These are phyloP conservation scores for Melinaea menophilus DNA, from an alignment of 2,888 invertebrate species.

Conservation along the genomic window DNA sequence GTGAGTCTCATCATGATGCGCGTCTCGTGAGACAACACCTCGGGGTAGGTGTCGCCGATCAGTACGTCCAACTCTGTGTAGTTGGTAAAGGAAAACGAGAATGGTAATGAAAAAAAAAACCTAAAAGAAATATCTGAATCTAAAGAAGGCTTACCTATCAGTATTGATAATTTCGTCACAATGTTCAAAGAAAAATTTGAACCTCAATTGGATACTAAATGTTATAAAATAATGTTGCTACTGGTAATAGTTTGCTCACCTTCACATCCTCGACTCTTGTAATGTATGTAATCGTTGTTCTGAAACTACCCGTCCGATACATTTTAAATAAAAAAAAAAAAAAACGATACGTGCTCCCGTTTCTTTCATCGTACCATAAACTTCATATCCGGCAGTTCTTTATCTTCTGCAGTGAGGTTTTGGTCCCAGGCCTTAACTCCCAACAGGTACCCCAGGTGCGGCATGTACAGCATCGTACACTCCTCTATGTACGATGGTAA, in stretches of 20 bases:
- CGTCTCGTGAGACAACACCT: conserved; percentile 89
- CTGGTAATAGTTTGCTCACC: conserved; percentile 52
- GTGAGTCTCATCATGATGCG: conserved; percentile 84
- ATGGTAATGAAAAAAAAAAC: no score
- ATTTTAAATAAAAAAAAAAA: background rate
- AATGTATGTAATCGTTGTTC: conserved; percentile 81
- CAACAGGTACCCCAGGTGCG: conserved; percentile 88
- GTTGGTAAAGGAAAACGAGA: no score
- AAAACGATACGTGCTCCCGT: no score
- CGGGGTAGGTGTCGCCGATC: conserved; percentile 87
- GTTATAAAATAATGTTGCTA: no score
- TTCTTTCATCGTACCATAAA: conserved; percentile 78
- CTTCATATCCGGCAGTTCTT: conserved; percentile 81
- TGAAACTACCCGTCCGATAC: conserved; percentile 70
- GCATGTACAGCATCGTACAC: conserved; percentile 83
- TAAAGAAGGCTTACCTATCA: no score
- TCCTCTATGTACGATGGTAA: conserved; percentile 82
- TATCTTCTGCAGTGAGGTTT: conserved; percentile 73
- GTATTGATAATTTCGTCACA: no score
- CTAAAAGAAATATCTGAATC: no score
- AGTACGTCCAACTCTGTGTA: conserved; percentile 82
- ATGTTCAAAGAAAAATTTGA: no score
- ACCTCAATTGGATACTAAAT: no score
- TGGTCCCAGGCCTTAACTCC: conserved; percentile 83
- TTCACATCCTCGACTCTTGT: conserved; percentile 83